A percentile compares a stretch with the other conserved stretches of the same genome.
Evolutionary conservation across 1,140 invertebrate species (phyloP).

Genomic region (Hyles euphorbiae): DNA sequence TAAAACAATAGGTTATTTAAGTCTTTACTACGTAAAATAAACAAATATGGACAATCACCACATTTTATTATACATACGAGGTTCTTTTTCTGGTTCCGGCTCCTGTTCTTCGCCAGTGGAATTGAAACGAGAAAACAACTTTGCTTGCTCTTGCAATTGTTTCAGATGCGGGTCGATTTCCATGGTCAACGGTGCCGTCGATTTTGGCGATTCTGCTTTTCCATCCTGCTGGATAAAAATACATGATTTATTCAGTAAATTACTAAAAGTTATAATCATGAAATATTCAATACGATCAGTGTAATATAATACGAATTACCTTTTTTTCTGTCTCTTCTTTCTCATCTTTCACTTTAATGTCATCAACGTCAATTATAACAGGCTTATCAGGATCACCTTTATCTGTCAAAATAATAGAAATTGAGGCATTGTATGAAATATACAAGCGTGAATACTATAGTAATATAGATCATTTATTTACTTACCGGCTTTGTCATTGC

Average conservation of each 20-base stretch:
- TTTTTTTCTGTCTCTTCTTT: slow-evolving; percentile 50
- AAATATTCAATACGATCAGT: neutral
- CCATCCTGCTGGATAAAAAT: slow-evolving; percentile 38
- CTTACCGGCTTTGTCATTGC: slow-evolving; percentile 55
- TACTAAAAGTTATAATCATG: neutral
- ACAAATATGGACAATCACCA: too few relatives aligned
- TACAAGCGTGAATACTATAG: neutral
- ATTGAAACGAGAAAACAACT: slow-evolving; percentile 66
- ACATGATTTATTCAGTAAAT: neutral
- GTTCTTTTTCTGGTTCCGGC: slow-evolving; percentile 48
- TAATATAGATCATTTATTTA: neutral
- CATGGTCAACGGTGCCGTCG: slow-evolving; percentile 68
- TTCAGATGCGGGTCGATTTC: slow-evolving; percentile 67
- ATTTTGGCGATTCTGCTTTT: slow-evolving; percentile 63
- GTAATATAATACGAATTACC: slow-evolving; percentile 9
- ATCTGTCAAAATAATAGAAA: slow-evolving; percentile 36
- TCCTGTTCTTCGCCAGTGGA: slow-evolving; percentile 46
- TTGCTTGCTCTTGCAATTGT: slow-evolving; percentile 69
- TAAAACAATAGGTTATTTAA: neutral
- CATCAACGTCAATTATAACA: slow-evolving; percentile 62
- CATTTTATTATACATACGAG: slow-evolving; percentile 38
- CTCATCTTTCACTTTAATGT: slow-evolving; percentile 64
- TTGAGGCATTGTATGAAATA: neutral
- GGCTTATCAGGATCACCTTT: slow-evolving; percentile 74
- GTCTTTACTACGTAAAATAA: too few relatives aligned